Conservation (phyloP, 64 coral and sea anemone genomes). For the Hydrozoanthus tunicans region DNA sequence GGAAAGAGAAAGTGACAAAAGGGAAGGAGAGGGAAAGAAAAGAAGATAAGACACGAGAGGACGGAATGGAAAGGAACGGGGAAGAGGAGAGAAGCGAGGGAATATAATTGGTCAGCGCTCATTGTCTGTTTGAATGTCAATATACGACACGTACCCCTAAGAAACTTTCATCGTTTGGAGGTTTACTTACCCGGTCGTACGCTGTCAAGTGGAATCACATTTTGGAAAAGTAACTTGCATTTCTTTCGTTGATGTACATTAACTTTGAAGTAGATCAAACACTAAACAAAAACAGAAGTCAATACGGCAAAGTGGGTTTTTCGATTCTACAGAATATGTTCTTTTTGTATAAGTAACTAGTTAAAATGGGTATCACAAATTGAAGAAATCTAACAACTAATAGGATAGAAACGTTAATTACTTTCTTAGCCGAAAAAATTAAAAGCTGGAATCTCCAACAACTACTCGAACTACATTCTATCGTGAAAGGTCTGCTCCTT, state of each 20-base stretch:
- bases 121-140: no score
- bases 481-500: no score
- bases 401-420: no score
- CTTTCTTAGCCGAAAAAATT: no score
- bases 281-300: slow-evolving; percentile 50
- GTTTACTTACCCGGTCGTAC: slow-evolving; percentile 67
- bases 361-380: no score
- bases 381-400: no score
- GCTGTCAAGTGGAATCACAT: slow-evolving; percentile 85
- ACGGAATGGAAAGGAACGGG: neutral
- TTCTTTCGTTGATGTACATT: slow-evolving; percentile 75
- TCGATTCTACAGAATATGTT: no score
- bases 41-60: neutral
- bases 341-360: no score
- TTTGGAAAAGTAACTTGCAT: slow-evolving; percentile 78
- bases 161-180: neutral
- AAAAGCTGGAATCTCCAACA: no score
- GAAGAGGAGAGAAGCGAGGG: neutral
- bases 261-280: slow-evolving; percentile 95
- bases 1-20: neutral
- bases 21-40: neutral
- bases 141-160: no score
- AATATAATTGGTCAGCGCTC: neutral
- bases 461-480: no score
- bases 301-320: neutral